Conservation (phyloP, 2,888 invertebrate species). For the Cerceris ruficornis region DNA sequence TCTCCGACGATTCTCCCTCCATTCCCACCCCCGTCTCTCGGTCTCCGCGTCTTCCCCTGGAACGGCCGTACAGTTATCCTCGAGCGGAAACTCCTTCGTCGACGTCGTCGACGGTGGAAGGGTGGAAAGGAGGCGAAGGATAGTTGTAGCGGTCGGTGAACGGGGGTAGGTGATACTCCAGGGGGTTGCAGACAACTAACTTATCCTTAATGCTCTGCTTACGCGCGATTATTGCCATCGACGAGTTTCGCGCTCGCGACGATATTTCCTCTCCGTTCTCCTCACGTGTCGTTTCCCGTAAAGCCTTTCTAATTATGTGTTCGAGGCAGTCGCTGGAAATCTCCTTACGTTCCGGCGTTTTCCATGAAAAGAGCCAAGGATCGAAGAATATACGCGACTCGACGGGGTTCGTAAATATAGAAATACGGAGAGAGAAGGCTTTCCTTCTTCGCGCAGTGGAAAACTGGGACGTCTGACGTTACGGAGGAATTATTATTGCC, state of each 20-base stretch:
- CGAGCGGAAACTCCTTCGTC: slow-evolving; percentile 50
- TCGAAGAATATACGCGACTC: no score
- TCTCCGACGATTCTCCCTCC: slow-evolving; percentile 26
- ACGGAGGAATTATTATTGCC: background rate
- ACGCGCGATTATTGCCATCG: slow-evolving; percentile 67
- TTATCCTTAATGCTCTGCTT: slow-evolving; percentile 73
- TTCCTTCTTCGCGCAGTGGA: background rate
- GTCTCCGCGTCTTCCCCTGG: slow-evolving; percentile 57
- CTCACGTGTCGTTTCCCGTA: no score
- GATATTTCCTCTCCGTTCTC: background rate
- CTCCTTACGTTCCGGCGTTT: no score
- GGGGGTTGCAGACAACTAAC: slow-evolving; percentile 71
- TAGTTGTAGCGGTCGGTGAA: slow-evolving; percentile 23
- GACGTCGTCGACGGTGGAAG: background rate
- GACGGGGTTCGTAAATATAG: background rate
- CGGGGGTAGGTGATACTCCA: slow-evolving; percentile 62
- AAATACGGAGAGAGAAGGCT: background rate
- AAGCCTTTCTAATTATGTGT: no score
- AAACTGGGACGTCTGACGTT: background rate
- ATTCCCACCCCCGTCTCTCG: slow-evolving; percentile 38
- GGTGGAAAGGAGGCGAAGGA: no score
- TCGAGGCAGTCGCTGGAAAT: no score
- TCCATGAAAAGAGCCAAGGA: no score
- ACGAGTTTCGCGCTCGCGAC: background rate
- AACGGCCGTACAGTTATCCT: slow-evolving; percentile 63